Conservation (phyloP, 2,113 vertebrate genomes). For the Phalacrocorax carbo region DNA sequence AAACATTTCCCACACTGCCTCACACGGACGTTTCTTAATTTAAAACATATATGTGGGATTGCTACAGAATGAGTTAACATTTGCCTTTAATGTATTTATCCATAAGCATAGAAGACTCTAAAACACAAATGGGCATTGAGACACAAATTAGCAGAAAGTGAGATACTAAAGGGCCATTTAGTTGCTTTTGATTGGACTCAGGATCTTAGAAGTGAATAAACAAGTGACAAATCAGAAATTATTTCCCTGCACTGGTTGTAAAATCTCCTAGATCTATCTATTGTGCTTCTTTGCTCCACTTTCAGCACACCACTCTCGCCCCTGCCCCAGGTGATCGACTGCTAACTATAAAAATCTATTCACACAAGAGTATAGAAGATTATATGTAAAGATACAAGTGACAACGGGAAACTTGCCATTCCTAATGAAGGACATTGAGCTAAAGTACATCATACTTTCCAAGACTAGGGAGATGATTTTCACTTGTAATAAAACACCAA, state of each 20-base stretch:
- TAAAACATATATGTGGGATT: background rate
- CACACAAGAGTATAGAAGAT: background rate
- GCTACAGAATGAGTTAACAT: background rate
- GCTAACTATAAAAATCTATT: background rate
- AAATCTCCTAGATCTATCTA: background rate
- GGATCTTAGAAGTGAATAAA: background rate
- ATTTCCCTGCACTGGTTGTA: background rate
- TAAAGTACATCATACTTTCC: background rate
- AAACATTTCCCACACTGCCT: background rate
- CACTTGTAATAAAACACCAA: background rate
- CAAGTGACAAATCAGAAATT: background rate
- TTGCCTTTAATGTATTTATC: background rate
- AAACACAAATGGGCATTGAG: background rate
- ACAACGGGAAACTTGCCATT: background rate
- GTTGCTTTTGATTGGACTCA: background rate
- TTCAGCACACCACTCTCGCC: fast-evolving
- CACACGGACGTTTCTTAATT: background rate
- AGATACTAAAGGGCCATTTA: background rate
- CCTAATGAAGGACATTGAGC: background rate
- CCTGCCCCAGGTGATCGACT: background rate
- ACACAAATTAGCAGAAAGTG: background rate
- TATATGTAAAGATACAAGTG: background rate
- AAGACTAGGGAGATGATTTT: background rate
- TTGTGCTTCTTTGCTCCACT: background rate
- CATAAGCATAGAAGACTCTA: background rate